Evolutionary conservation across 1,140 invertebrate species (phyloP).

Genomic region (Temnothorax nylanderi): DNA sequence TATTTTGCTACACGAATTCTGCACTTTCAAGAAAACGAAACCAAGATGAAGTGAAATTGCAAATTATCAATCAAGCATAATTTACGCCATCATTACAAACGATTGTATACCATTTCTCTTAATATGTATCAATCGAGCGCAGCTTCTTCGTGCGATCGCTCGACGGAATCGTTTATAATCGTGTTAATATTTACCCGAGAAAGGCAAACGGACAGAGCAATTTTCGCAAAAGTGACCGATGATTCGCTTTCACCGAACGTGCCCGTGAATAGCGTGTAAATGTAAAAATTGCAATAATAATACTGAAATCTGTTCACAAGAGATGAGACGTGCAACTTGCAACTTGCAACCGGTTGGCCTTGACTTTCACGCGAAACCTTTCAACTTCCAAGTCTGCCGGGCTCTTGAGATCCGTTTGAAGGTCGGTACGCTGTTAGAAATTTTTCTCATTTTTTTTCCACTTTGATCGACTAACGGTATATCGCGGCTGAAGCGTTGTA

Average conservation of each 20-base stretch:
- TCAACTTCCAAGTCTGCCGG: neutral
- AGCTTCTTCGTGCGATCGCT: conserved; percentile 5
- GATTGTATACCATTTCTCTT: neutral
- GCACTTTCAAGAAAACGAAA: neutral
- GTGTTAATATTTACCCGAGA: conserved; percentile 32
- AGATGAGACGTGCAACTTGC: conserved; percentile 34
- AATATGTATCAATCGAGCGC: conserved; percentile 8
- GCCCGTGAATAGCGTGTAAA: neutral
- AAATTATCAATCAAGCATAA: conserved; percentile 37
- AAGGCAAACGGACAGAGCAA: conserved; percentile 29
- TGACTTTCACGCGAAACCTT: conserved; percentile 67
- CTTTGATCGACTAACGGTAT: conserved; percentile 41
- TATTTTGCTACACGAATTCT: conserved; percentile 20
- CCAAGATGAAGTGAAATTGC: neutral
- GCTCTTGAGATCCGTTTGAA: conserved; percentile 43
- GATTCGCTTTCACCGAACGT: conserved; percentile 66
- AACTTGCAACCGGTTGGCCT: conserved; percentile 59
- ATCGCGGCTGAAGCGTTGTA: conserved; percentile 5
- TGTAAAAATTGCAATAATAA: conserved; percentile 15
- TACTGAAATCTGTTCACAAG: conserved; percentile 9
- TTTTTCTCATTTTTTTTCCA: conserved; percentile 19
- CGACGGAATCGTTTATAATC: conserved; percentile 23
- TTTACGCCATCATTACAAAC: neutral
- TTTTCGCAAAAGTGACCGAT: conserved; percentile 64
- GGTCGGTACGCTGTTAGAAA: conserved; percentile 52